Conservation (phyloP, 2,113 vertebrate species). For the Micromys minutus region DNA sequence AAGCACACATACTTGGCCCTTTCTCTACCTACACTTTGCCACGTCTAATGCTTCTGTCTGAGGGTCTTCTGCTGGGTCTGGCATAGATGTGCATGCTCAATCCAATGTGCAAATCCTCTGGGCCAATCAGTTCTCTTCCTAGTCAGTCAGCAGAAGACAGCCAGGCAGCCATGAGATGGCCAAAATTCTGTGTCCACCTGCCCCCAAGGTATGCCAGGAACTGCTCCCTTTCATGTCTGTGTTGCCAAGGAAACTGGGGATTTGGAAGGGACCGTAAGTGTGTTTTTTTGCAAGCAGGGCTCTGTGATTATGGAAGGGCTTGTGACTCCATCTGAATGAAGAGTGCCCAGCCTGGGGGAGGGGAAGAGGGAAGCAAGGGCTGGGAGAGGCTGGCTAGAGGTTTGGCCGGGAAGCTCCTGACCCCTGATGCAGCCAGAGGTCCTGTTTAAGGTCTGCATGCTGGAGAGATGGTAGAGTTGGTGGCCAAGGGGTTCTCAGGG, state of each 20-base stretch:
- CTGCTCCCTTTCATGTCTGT: not conserved
- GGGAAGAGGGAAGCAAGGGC: not conserved
- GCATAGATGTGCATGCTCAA: accelerated
- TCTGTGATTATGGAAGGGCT: conserved; percentile 2
- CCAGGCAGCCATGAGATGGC: accelerated
- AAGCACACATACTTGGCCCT: accelerated
- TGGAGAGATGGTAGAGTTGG: not conserved
- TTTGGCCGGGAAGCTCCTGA: conserved; percentile 17
- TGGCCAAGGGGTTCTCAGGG: accelerated
- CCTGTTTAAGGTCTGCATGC: not conserved
- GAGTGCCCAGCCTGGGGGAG: conserved; percentile 28
- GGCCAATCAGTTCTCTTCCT: not conserved
- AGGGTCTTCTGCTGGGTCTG: accelerated
- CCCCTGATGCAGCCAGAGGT: not conserved
- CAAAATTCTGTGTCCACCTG: not conserved
- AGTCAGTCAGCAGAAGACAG: not conserved
- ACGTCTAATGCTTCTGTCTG: accelerated
- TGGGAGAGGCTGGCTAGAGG: accelerated
- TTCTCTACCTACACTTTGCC: not conserved
- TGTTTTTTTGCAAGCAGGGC: conserved; percentile 13
- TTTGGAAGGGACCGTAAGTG: conserved; percentile 24
- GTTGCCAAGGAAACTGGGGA: conserved; percentile 62
- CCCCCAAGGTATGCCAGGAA: accelerated
- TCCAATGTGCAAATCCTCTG: accelerated
- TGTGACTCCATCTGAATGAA: not conserved